phyloP scores from a whole-genome alignment of 2,797 vertebrate genomes.

The Amblyraja radiata region DNA sequence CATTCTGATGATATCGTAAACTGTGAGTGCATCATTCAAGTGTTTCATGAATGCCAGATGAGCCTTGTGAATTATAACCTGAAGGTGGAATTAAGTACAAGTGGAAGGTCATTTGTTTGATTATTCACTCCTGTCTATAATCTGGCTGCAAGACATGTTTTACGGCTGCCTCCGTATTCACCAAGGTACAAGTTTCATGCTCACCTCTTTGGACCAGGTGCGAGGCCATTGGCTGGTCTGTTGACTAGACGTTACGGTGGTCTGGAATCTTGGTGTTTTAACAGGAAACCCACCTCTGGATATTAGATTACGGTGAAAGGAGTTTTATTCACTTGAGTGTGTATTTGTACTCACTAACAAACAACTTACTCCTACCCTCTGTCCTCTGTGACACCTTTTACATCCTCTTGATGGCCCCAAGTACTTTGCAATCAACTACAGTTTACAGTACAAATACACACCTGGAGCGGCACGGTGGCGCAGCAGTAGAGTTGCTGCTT shows the following conservation, averaged over 20 bases:
- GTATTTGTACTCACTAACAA: background rate
- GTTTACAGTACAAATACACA: background rate
- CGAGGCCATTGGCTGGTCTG: background rate
- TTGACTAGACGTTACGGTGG: no score
- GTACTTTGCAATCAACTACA: background rate
- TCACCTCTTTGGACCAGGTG: background rate
- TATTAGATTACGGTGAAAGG: background rate
- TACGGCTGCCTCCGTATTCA: background rate
- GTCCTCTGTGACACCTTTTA: no score
- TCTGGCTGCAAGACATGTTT: background rate
- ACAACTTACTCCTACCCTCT: no score
- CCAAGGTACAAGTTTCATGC: no score
- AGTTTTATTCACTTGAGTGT: background rate
- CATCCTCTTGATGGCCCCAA: background rate
- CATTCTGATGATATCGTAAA: constrained; percentile 30
- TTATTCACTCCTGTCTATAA: background rate
- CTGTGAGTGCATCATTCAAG: constrained; percentile 1
- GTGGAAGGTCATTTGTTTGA: constrained; percentile 4
- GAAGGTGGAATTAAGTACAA: background rate
- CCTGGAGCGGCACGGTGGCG: no score
- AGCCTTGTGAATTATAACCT: constrained; percentile 18
- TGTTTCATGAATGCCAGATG: background rate
- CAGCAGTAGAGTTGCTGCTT: no score
- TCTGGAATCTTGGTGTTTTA: background rate
- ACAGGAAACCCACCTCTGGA: no score